Percentiles rank a stretch among this genome's conserved stretches.
These are phyloP conservation scores for Lingula anatina DNA, from an alignment of 2,888 invertebrate species.

Conservation along the genomic window DNA sequence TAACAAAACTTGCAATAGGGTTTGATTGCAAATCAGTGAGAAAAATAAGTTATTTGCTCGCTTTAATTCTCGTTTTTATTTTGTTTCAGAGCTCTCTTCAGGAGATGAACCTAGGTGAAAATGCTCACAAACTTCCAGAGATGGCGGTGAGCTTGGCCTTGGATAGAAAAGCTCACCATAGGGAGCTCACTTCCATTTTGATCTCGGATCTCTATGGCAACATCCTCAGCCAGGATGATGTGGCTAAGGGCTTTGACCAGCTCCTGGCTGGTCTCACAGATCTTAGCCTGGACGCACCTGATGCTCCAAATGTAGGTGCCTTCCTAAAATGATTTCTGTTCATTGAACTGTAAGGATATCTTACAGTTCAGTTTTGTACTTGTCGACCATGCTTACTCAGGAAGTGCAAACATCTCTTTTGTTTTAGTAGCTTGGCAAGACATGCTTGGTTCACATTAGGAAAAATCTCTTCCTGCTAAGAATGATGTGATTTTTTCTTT, in stretches of 20 bases:
- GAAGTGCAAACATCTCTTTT: no score
- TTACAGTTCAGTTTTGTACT: no score
- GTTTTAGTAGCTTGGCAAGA: no score
- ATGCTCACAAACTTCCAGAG: slow-evolving; percentile 56
- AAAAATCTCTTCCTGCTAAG: no score
- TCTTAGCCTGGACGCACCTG: slow-evolving; percentile 82
- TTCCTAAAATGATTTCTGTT: no score
- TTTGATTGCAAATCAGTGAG: no score
- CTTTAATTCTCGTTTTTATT: not conserved
- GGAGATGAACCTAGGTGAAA: slow-evolving; percentile 65
- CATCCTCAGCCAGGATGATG: slow-evolving; percentile 71
- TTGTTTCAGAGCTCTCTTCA: slow-evolving; percentile 47
- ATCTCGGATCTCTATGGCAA: slow-evolving; percentile 83
- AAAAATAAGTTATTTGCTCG: not conserved
- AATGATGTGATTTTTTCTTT: no score
- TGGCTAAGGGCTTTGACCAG: slow-evolving; percentile 73
- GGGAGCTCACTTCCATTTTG: slow-evolving; percentile 69
- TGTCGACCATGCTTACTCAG: no score
- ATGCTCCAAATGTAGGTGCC: slow-evolving; percentile 64
- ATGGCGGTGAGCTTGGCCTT: slow-evolving; percentile 53
- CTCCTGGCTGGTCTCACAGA: slow-evolving; percentile 76
- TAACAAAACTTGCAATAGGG: not conserved
- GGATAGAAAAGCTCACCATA: slow-evolving; percentile 72
- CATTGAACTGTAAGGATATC: no score
- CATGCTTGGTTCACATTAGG: no score